phyloP scores from a whole-genome alignment of 2,113 vertebrate genomes.

The Lycaon pictus region DNA sequence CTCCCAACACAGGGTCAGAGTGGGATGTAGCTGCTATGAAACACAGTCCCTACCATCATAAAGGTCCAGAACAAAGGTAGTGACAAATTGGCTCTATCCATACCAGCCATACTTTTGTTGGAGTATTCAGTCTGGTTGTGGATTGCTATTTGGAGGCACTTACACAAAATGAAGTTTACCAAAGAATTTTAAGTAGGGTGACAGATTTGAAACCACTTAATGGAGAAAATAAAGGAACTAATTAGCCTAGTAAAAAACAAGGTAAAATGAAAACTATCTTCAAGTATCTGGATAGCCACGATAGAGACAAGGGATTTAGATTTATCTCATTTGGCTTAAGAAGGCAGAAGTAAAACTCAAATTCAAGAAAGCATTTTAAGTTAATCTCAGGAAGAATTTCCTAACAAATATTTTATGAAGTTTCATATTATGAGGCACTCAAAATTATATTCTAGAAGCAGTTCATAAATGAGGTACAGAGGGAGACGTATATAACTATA shows the following conservation, averaged over 20 bases:
- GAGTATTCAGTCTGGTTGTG: background rate
- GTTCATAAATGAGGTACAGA: background rate
- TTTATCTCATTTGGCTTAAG: background rate
- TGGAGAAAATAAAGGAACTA: background rate
- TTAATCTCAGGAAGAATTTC: background rate
- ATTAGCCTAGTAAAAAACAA: background rate
- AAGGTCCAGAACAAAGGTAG: no score
- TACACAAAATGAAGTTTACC: background rate
- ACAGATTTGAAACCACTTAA: background rate
- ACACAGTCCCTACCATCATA: rapidly evolving
- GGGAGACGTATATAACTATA: background rate
- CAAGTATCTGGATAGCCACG: background rate
- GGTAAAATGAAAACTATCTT: background rate
- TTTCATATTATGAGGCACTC: background rate
- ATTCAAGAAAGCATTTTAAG: background rate
- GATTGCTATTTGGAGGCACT: background rate
- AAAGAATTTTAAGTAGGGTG: background rate
- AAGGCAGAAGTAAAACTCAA: background rate
- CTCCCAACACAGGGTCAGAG: background rate
- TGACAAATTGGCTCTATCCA: background rate
- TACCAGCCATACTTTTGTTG: rapidly evolving
- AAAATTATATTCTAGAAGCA: background rate
- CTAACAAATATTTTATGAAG: background rate
- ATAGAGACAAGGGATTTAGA: background rate
- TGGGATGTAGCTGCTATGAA: background rate